Percentiles rank a stretch among this genome's conserved stretches.
Conservation (phyloP, 2,113 vertebrate genomes). For the Carassius gibelio region DNA sequence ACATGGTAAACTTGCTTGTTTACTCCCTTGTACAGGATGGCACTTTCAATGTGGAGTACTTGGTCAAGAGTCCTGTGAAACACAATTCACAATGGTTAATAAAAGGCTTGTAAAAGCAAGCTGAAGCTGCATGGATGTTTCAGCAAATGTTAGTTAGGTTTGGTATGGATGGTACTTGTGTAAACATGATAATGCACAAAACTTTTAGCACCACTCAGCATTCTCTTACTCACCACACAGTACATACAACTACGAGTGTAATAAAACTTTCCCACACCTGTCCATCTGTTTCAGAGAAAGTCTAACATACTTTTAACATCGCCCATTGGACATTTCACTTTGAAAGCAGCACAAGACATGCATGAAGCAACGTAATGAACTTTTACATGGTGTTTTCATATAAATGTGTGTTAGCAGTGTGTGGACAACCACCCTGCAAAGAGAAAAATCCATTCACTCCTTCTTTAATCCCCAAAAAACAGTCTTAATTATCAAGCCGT, state of each 20-base stretch:
- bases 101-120: background rate
- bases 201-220: background rate
- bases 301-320: no score
- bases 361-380: background rate
- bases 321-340: background rate
- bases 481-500: no score
- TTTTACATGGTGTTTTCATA: no score
- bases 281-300: no score
- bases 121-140: background rate
- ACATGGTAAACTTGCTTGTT: background rate
- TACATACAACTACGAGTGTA: background rate
- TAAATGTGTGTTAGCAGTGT: no score
- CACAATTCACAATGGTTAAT: background rate
- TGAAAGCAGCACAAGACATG: background rate
- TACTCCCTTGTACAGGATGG: background rate
- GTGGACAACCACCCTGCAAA: no score
- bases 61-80: background rate
- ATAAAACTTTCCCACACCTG: background rate
- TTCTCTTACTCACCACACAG: background rate
- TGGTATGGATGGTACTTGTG: background rate
- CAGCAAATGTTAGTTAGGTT: background rate
- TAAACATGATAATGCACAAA: background rate
- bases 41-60: background rate
- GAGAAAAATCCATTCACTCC: no score
- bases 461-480: no score